These are phyloP conservation scores for Melinaea menophilus DNA, from an alignment of 2,888 invertebrate species.

Conservation along the genomic window DNA sequence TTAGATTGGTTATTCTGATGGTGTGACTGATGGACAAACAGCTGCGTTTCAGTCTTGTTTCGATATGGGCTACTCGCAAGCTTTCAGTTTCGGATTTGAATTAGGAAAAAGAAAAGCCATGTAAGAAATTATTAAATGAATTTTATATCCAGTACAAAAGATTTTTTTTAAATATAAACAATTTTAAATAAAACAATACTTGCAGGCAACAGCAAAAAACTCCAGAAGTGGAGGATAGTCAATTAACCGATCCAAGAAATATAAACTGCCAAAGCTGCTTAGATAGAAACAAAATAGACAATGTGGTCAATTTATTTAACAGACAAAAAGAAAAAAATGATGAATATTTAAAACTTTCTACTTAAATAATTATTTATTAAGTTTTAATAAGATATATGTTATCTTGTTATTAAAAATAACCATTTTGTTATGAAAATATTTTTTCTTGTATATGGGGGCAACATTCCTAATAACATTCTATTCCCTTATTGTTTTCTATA, in stretches of 20 bases:
- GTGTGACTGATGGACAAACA: constrained; percentile 80
- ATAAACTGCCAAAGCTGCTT: constrained; percentile 66
- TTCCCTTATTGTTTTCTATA: too few relatives aligned
- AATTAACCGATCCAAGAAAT: constrained; percentile 40
- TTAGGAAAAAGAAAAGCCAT: constrained; percentile 63
- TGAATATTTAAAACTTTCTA: constrained; percentile 30
- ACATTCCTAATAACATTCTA: too few relatives aligned
- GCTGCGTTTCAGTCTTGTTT: constrained; percentile 83
- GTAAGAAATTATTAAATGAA: constrained; percentile 31
- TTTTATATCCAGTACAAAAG: too few relatives aligned
- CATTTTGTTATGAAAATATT: too few relatives aligned
- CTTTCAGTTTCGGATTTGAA: constrained; percentile 78
- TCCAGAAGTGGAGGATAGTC: neutral
- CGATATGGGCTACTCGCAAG: constrained; percentile 82
- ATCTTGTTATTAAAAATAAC: too few relatives aligned
- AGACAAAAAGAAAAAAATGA: constrained; percentile 57
- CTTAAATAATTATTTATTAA: constrained; percentile 5
- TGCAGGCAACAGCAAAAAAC: constrained; percentile 35
- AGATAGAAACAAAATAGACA: constrained; percentile 45
- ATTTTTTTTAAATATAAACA: neutral
- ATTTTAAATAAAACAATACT: constrained; percentile 13
- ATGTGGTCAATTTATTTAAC: constrained; percentile 57
- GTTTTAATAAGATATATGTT: too few relatives aligned
- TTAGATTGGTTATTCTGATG: constrained; percentile 83
- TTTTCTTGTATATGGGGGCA: too few relatives aligned